Base-by-base conservation (phyloP, 2,888 invertebrate species). In the Monochamus alternatus region DNA sequence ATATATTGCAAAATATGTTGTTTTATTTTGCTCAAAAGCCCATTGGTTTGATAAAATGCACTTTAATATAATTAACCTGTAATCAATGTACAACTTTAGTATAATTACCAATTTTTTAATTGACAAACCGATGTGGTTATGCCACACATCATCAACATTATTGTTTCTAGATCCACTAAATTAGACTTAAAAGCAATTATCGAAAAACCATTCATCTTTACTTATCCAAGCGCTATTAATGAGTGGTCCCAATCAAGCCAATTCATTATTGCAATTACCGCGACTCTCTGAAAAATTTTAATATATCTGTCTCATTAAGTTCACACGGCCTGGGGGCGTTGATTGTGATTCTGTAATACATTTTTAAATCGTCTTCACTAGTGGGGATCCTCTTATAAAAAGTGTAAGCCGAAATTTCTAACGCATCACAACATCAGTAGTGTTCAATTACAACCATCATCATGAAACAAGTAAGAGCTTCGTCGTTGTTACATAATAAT, bases 321-420 rank as follows among this genome's bases (percentile, higher is more conserved):
- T 75, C 78, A 65, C 65, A 67, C 74, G 68, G 80, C 80, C 78
- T 75, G 76, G 80, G 77, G 80, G 76, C 73, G 44, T 72, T 60
- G 73, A 78, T 77, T 68, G 77, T 79, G 77, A 77, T 80, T 77
- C 75, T 73, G 77, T 76, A 77, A 78, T 78, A 79, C 75, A 78
- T 79, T 76, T 78, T 78, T 73, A 64, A 60, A 60, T n/a, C 47
- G 30, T 55, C 52, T 31, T 58, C 31, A 30, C 64, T 43, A 73
- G 78, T 75, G 78, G 74, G 75, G 71, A 66, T 62, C 47, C 14
- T 14, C 31, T 74, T 84, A 84, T 84, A 84, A 81, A 82, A 83
- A 77, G 77, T 64, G 75, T 66, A 51, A 75, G 64, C 73, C 67
- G 66, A 75, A 80, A 78, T 80, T 79, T 76, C 70, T 73, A 65